Evolutionary conservation across 2,113 vertebrate species (phyloP).

Genomic region (Oreotragus oreotragus): DNA sequence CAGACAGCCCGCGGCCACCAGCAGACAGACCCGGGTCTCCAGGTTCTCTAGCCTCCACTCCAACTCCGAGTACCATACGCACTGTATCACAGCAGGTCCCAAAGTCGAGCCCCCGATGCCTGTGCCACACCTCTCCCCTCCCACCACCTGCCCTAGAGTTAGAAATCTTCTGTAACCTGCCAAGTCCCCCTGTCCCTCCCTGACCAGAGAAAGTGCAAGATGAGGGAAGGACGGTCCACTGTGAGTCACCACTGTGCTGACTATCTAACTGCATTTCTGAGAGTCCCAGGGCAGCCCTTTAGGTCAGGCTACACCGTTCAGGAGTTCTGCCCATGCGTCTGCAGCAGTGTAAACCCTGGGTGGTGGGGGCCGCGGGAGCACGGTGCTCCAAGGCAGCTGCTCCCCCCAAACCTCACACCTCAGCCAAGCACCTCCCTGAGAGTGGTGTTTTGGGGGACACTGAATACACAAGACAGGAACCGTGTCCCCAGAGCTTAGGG

Average conservation of each 20-base stretch:
- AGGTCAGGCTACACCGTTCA: not conserved
- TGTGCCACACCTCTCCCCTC: not conserved
- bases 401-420: not conserved
- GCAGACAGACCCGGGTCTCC: not conserved
- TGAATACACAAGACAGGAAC: not conserved
- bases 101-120: not conserved
- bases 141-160: not conserved
- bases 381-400: not conserved
- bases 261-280: not conserved
- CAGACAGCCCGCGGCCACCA: not conserved
- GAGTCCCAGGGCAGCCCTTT: not conserved
- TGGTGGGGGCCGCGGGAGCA: accelerated
- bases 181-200: not conserved
- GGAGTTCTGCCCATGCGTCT: not conserved
- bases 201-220: not conserved
- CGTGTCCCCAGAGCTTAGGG: not conserved
- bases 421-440: not conserved
- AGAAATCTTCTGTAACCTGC: not conserved
- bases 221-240: not conserved
- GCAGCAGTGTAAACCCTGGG: not conserved
- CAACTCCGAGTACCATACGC: accelerated
- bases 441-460: not conserved
- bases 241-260: not conserved
- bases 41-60: not conserved
- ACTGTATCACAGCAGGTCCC: not conserved